phyloP scores from a whole-genome alignment of 2,113 vertebrate genomes.

The Lepus timidus region DNA sequence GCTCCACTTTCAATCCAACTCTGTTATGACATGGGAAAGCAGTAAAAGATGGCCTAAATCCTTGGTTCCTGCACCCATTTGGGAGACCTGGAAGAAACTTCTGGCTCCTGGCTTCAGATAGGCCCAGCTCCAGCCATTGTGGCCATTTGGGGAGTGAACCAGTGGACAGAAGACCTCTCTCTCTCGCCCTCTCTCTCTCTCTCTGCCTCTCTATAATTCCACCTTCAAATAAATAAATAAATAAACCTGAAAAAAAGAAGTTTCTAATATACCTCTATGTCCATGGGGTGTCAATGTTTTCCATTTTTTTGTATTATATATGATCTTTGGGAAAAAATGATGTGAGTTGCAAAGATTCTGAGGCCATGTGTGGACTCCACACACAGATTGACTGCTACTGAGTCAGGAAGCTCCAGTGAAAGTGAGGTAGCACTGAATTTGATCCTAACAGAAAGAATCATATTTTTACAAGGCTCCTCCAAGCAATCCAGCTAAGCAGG shows the following conservation, averaged over 20 bases:
- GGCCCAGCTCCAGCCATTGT: no score
- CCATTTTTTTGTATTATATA: slow-evolving; percentile 5
- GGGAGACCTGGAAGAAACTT: no score
- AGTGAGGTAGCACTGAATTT: slow-evolving; percentile 60
- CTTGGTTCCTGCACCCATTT: no score
- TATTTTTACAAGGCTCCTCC: slow-evolving; percentile 73
- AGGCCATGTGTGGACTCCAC: slow-evolving; percentile 53
- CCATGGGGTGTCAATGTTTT: not conserved
- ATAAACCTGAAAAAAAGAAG: not conserved
- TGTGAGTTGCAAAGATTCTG: slow-evolving; percentile 56
- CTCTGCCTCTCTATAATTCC: no score
- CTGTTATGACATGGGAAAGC: no score
- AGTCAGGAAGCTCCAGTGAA: slow-evolving; percentile 54
- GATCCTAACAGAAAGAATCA: slow-evolving; percentile 71
- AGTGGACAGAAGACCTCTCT: no score
- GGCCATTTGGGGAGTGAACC: no score
- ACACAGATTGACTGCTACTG: slow-evolving; percentile 46
- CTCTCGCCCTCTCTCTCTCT: no score
- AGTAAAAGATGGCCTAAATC: no score
- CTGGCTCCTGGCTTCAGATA: no score
- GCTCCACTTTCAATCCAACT: no score
- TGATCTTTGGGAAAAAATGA: slow-evolving; percentile 33
- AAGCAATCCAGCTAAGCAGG: slow-evolving; percentile 41
- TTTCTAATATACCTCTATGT: slow-evolving; percentile 48
- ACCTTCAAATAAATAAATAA: no score